These are phyloP conservation scores for Gymnocypris eckloni DNA, from an alignment of 2,797 vertebrate genomes.

Conservation along the genomic window DNA sequence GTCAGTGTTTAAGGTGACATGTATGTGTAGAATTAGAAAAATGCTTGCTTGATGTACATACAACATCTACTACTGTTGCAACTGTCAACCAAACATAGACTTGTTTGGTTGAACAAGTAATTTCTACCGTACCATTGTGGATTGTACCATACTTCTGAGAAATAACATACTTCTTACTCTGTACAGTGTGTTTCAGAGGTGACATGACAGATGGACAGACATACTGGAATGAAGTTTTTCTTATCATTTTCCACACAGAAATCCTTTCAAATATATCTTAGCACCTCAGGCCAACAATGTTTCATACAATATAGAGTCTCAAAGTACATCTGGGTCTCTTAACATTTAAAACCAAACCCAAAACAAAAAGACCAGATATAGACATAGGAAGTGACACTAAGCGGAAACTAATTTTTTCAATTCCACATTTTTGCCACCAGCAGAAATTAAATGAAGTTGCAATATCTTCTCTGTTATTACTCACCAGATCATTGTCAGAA, in stretches of 20 bases:
- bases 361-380: slow-evolving; percentile 3
- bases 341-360: slow-evolving; percentile 28
- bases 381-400: slow-evolving; percentile 48
- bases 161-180: background rate
- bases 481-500: slow-evolving; percentile 14
- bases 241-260: slow-evolving; percentile 7
- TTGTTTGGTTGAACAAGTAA: background rate
- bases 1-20: slow-evolving; percentile 41
- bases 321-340: background rate
- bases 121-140: background rate
- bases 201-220: slow-evolving; percentile 11
- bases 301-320: slow-evolving; percentile 2
- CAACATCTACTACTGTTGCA: background rate
- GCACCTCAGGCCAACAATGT: slow-evolving; percentile 30
- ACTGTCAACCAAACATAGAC: background rate
- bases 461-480: slow-evolving; percentile 7
- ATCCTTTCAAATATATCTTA: slow-evolving; percentile 37
- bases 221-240: slow-evolving; percentile 14
- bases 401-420: background rate
- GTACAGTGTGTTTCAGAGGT: background rate
- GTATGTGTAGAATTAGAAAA: background rate
- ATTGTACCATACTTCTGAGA: background rate
- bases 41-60: background rate
- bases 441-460: slow-evolving; percentile 35
- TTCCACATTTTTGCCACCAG: slow-evolving; percentile 27